Base-by-base conservation (phyloP, 2,888 invertebrate species). In the Heliconius charithonia region DNA sequence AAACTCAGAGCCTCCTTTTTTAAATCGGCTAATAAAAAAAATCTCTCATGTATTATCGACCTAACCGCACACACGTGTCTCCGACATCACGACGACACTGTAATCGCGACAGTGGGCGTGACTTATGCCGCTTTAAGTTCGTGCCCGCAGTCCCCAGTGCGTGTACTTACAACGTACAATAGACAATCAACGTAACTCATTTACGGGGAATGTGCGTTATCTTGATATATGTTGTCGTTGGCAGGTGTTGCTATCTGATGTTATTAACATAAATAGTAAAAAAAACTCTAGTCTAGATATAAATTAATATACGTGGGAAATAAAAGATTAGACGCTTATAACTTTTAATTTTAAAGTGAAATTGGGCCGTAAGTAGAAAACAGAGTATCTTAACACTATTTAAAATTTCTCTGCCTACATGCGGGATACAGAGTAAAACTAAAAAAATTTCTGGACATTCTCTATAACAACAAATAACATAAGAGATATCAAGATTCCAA, bases 101-200 rank as follows among this genome's bases (percentile, higher is more conserved):
- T 65, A 74, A 45, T 65, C 66, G 65, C 25, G 59, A 16, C 27
- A 27, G 73, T 59, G 72, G 72, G 77, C 73, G 77, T 73, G 77
- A 41, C 72, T 72, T 72, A 32, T 59, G 73, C 66, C 63, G 72
- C 51, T 73, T 66, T 66, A 63, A 32, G 63, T 63, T 32, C 63
- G 62, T 74, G 73, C 56, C 27, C n/a, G n/a, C 73, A n/a, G 32
- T 45, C 56, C 45, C 22, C 67, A 41, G 51, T 29, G 66, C 77
- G 22, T 59, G 56, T 62, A n/a, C 25, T 27, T 13, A 27, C 56
- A 37, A 67, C 32, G n/a, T 51, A 22, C 51, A 51, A 51, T 71
- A 32, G 27, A 65, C 65, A 77, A 66, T 73, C 51, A 73, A 37
- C 56, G 32, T 63, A 78, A 56, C 63, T 75, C 41, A 62, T 56